Evolutionary conservation across 2,888 invertebrate species (phyloP).

Genomic region (Hemaris fuciformis): DNA sequence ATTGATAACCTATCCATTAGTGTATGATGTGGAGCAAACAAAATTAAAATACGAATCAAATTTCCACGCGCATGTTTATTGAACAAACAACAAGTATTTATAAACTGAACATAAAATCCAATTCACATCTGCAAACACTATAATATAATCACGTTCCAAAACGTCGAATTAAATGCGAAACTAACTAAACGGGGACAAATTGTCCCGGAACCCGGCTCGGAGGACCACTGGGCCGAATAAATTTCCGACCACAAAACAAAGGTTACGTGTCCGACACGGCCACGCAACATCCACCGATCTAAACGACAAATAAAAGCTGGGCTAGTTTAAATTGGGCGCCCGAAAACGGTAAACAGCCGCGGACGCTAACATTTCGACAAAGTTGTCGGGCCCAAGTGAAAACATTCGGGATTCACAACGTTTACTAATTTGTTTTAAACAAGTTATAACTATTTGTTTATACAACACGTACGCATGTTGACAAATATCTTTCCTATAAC

Average conservation of each 20-base stretch:
- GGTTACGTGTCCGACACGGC: conserved; percentile 43
- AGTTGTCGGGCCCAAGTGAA: conserved; percentile 64
- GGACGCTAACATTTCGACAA: conserved; percentile 49
- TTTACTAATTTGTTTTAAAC: conserved; percentile 56
- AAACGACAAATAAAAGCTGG: conserved; percentile 77
- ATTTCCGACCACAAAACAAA: conserved; percentile 68
- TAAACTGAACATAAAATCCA: background rate
- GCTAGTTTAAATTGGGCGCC: conserved; percentile 76
- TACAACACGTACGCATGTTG: conserved; percentile 24
- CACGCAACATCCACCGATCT: conserved; percentile 68
- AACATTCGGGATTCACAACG: conserved; percentile 51
- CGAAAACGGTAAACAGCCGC: conserved; percentile 52
- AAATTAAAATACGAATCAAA: background rate
- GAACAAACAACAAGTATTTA: background rate
- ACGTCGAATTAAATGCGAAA: conserved; percentile 73
- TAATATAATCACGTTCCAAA: background rate
- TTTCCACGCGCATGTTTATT: background rate
- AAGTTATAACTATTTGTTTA: conserved; percentile 37
- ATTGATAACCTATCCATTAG: background rate
- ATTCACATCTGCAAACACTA: background rate
- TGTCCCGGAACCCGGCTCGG: conserved; percentile 51
- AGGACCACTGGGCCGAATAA: conserved; percentile 40
- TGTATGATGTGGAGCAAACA: background rate
- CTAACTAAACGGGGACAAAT: conserved; percentile 62
- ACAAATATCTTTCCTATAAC: background rate